A percentile compares a stretch with the other conserved stretches of the same genome.
phyloP scores from a whole-genome alignment of 2,113 vertebrate genomes.

The Alectura lathami region DNA sequence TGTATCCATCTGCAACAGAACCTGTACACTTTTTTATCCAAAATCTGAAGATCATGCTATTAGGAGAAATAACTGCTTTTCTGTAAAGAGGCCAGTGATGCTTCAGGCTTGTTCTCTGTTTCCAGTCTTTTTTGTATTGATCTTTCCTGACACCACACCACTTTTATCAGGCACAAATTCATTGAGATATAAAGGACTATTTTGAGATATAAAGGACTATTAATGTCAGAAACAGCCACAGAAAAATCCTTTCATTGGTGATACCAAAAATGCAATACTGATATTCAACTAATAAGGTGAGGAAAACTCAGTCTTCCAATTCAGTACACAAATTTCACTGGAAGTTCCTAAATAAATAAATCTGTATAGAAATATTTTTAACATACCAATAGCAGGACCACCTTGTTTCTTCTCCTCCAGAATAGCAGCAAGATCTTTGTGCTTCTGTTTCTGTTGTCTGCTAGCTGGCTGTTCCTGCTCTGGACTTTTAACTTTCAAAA shows the following conservation, averaged over 20 bases:
- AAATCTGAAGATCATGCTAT: not conserved
- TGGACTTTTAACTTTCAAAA: slow-evolving; percentile 91
- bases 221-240: not conserved
- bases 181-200: not conserved
- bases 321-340: not conserved
- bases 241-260: not conserved
- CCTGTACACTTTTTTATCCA: not conserved
- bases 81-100: not conserved
- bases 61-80: not conserved
- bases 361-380: not conserved
- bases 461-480: slow-evolving; percentile 83
- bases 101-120: not conserved
- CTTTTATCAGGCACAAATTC: not conserved
- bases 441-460: slow-evolving; percentile 75
- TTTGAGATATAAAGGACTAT: not conserved
- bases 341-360: not conserved
- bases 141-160: not conserved
- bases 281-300: not conserved
- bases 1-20: not conserved
- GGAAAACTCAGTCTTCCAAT: not conserved
- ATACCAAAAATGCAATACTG: not conserved
- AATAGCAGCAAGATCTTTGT: slow-evolving; percentile 92
- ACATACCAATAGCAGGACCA: slow-evolving; percentile 92
- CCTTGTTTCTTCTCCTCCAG: slow-evolving; percentile 98
- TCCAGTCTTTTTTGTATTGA: not conserved